Evolutionary conservation across 2,888 invertebrate species (phyloP).

Genomic region (Cataglyphis albicans): DNA sequence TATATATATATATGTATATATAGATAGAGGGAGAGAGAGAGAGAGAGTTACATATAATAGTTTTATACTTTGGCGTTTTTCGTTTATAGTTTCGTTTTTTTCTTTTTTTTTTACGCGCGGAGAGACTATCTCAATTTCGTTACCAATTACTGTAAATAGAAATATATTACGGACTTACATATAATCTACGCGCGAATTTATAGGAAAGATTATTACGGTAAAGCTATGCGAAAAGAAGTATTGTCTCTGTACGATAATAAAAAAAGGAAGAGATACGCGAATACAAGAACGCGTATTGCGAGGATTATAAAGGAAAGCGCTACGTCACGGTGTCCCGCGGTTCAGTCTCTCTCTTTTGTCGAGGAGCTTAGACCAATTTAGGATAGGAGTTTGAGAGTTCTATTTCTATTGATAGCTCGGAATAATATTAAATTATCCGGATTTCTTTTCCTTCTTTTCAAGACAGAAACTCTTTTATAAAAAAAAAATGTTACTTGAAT

Average conservation of each 20-base stretch:
- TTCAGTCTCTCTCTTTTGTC: slow-evolving; percentile 74
- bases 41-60: slow-evolving; percentile 3
- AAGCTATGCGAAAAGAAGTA: slow-evolving; percentile 43
- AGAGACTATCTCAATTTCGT: slow-evolving; percentile 27
- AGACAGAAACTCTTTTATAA: not conserved
- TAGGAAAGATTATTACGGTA: not conserved
- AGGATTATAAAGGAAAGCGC: slow-evolving; percentile 45
- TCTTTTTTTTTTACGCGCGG: slow-evolving; percentile 16
- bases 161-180: not conserved
- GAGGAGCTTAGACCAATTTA: slow-evolving; percentile 57
- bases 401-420: not conserved
- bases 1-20: not conserved
- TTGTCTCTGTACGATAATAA: slow-evolving; percentile 15
- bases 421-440: not conserved
- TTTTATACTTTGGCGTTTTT: slow-evolving; percentile 69
- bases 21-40: no score
- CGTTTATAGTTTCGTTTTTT: slow-evolving; percentile 20
- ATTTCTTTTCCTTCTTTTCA: not conserved
- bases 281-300: slow-evolving; percentile 39
- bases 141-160: not conserved
- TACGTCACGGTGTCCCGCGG: slow-evolving; percentile 63
- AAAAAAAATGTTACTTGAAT: not conserved
- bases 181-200: slow-evolving; percentile 32
- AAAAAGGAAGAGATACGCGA: slow-evolving; percentile 7
- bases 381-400: slow-evolving; percentile 22